Percentiles rank a stretch among this genome's conserved stretches.
phyloP scores from a whole-genome alignment of 1,140 invertebrate species.

The Caenorhabditis remanei region DNA sequence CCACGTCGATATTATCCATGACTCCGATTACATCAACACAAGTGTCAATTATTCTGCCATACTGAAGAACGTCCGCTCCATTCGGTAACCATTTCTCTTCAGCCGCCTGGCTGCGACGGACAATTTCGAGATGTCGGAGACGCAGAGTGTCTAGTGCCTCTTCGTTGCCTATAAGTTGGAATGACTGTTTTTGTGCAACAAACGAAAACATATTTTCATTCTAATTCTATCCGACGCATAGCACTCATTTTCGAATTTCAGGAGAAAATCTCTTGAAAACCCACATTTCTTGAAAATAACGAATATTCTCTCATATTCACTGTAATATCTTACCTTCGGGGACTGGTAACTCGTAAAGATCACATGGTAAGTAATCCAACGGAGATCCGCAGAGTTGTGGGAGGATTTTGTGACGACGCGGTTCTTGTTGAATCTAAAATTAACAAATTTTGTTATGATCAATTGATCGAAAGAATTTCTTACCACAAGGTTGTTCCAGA shows the following conservation, averaged over 20 bases:
- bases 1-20: conserved; percentile 36
- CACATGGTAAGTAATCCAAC: conserved; percentile 57
- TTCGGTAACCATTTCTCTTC: conserved; percentile 52
- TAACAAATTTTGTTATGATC: conserved; percentile 4
- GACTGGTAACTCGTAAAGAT: conserved; percentile 35
- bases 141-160: background rate
- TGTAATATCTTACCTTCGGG: background rate
- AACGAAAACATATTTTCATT: too few species aligned
- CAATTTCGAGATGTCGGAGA: conserved; percentile 30
- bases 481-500: conserved; percentile 58
- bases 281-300: background rate
- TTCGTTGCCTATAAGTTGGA: conserved; percentile 32
- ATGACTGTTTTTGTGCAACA: background rate
- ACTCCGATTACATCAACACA: conserved; percentile 59
- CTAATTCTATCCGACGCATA: too few species aligned
- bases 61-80: background rate
- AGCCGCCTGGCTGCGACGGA: conserved; percentile 52
- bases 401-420: conserved; percentile 15
- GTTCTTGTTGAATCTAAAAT: background rate
- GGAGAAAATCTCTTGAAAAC: too few species aligned
- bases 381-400: conserved; percentile 54
- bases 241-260: too few species aligned
- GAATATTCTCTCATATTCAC: background rate
- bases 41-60: conserved; percentile 31
- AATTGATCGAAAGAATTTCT: background rate